Evolutionary conservation across 2,888 invertebrate genomes (phyloP).

Genomic region (Zele albiditarsus): DNA sequence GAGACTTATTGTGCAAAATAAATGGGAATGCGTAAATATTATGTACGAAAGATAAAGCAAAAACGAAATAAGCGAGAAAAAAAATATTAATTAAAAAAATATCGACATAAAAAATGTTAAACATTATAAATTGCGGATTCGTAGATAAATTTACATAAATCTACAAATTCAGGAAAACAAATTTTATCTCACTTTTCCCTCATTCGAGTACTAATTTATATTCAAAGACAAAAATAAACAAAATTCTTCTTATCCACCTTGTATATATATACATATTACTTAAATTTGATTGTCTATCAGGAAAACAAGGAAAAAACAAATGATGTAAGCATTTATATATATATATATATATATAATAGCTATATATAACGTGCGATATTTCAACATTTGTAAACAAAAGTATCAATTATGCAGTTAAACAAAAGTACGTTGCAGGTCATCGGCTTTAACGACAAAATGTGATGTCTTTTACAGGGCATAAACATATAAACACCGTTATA

Average conservation of each 20-base stretch:
- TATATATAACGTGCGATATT: not conserved
- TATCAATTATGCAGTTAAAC: constrained; percentile 9
- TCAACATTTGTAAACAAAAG: not conserved
- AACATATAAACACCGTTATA: constrained; percentile 5
- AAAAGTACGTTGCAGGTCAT: constrained; percentile 8
- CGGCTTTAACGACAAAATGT: not conserved
- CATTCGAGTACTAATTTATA: constrained; percentile 58
- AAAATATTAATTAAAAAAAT: constrained; percentile 8
- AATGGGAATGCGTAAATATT: constrained; percentile 4
- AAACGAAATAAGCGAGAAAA: constrained; percentile 8
- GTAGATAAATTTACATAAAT: not conserved
- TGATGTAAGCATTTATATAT: not conserved
- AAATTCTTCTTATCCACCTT: constrained; percentile 24
- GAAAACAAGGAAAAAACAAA: constrained; percentile 18
- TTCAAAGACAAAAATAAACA: constrained; percentile 42
- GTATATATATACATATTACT: constrained; percentile 6
- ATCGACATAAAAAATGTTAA: not conserved
- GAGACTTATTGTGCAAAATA: constrained; percentile 19
- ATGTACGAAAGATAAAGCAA: constrained; percentile 3
- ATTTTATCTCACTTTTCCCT: not conserved
- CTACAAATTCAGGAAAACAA: constrained; percentile 1
- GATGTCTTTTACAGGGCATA: not conserved
- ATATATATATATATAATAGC: not conserved
- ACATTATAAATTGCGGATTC: not conserved
- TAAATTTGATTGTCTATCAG: constrained; percentile 5